phyloP scores from a whole-genome alignment of 2,888 invertebrate species.

The Pasiphila rectangulata region DNA sequence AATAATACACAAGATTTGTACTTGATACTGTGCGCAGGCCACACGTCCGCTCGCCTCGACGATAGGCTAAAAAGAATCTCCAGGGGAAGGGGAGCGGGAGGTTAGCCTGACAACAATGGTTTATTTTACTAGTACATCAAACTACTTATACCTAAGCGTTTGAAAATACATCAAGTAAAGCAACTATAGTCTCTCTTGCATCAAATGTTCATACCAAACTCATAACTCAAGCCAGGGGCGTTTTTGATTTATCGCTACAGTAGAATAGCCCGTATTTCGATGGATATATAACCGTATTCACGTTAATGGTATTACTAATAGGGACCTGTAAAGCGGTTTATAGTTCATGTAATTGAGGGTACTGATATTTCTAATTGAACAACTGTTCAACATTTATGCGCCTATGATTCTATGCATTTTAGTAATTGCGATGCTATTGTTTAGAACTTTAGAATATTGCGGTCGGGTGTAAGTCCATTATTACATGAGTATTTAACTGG shows the following conservation, averaged over 20 bases:
- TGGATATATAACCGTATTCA: constrained; percentile 41
- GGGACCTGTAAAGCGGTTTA: constrained; percentile 45
- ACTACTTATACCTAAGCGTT: too few relatives aligned
- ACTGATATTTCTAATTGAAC: constrained; percentile 23
- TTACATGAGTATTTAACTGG: constrained; percentile 3
- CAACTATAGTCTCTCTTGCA: constrained; percentile 13
- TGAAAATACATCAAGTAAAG: too few relatives aligned
- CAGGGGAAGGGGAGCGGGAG: too few relatives aligned
- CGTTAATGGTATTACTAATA: constrained; percentile 33
- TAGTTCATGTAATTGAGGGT: constrained; percentile 37
- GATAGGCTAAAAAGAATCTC: too few relatives aligned
- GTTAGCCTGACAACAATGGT: too few relatives aligned
- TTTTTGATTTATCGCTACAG: constrained; percentile 36
- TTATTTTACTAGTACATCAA: too few relatives aligned
- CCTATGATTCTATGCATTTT: constrained; percentile 17
- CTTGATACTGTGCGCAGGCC: too few relatives aligned
- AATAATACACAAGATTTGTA: too few relatives aligned
- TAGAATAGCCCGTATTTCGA: constrained; percentile 30
- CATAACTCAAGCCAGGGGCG: constrained; percentile 32
- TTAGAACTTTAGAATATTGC: constrained; percentile 9
- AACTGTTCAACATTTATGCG: constrained; percentile 22
- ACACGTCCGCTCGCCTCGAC: too few relatives aligned
- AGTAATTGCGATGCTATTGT: constrained; percentile 17
- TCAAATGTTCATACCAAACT: constrained; percentile 23
- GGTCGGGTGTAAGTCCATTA: constrained; percentile 4